Evolutionary conservation across 2,797 vertebrate genomes (phyloP).

Genomic region (Melanotaenia trifasciata): DNA sequence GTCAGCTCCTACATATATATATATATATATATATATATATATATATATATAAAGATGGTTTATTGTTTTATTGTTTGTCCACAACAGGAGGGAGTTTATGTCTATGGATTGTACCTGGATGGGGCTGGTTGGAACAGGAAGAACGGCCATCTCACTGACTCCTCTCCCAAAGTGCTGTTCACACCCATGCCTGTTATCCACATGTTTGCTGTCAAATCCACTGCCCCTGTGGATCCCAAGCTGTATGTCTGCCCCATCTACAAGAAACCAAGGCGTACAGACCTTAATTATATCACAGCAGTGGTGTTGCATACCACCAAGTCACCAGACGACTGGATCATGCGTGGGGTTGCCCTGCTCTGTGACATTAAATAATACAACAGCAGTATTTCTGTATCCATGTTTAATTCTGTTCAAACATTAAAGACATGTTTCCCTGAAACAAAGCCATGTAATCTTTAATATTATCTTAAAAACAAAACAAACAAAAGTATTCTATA

Average conservation of each 20-base stretch:
- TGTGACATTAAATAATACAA: slow-evolving; percentile 85
- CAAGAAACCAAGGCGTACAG: slow-evolving; percentile 87
- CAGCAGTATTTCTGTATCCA: background rate
- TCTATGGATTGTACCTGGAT: slow-evolving; percentile 87
- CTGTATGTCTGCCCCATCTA: slow-evolving; percentile 88
- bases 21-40: too few species aligned
- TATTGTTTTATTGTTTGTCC: background rate
- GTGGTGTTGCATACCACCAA: slow-evolving; percentile 79
- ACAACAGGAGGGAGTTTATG: slow-evolving; percentile 86
- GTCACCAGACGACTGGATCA: slow-evolving; percentile 88
- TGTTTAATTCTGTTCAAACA: background rate
- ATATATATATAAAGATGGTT: background rate
- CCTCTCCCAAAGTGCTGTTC: slow-evolving; percentile 87
- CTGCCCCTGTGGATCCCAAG: slow-evolving; percentile 77
- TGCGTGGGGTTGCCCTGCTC: slow-evolving; percentile 87
- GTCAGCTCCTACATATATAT: too few species aligned
- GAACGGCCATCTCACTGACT: slow-evolving; percentile 80
- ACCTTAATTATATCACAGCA: slow-evolving; percentile 86
- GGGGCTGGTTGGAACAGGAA: slow-evolving; percentile 87
- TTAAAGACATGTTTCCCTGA: background rate
- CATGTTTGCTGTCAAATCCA: slow-evolving; percentile 86
- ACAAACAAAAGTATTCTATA: too few species aligned
- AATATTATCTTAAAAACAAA: too few species aligned
- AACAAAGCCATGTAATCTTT: too few species aligned
- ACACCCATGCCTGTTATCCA: slow-evolving; percentile 84